These are phyloP conservation scores for Vidua chalybeata DNA, from an alignment of 2,113 vertebrate species.

Conservation along the genomic window DNA sequence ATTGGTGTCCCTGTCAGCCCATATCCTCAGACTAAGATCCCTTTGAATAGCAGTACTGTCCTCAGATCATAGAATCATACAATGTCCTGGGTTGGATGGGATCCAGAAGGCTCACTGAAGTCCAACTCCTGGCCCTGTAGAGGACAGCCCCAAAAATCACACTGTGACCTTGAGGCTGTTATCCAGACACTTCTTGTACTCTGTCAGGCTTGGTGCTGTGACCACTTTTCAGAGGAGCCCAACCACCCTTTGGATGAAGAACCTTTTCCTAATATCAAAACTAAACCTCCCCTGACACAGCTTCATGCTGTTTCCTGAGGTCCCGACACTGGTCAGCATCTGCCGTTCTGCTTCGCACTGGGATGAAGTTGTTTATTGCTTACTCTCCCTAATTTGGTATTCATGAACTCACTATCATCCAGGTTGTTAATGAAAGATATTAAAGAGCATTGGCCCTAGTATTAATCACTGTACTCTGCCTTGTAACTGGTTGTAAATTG, in stretches of 20 bases:
- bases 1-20: background rate
- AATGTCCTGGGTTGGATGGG: background rate
- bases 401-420: background rate
- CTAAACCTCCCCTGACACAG: background rate
- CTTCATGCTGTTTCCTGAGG: background rate
- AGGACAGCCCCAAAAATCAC: background rate
- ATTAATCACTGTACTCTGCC: background rate
- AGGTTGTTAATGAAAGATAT: background rate
- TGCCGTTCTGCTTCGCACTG: background rate
- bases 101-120: background rate
- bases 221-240: background rate
- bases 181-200: background rate
- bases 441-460: background rate
- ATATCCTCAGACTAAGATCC: background rate
- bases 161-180: background rate
- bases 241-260: background rate
- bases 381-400: background rate
- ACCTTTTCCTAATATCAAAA: background rate
- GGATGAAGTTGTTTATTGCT: background rate
- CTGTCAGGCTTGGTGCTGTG: background rate
- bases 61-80: background rate
- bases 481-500: background rate
- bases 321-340: background rate
- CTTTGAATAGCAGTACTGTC: background rate
- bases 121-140: background rate